Conservation (phyloP, 1,140 invertebrate genomes). For the Caenorhabditis brenneri region DNA sequence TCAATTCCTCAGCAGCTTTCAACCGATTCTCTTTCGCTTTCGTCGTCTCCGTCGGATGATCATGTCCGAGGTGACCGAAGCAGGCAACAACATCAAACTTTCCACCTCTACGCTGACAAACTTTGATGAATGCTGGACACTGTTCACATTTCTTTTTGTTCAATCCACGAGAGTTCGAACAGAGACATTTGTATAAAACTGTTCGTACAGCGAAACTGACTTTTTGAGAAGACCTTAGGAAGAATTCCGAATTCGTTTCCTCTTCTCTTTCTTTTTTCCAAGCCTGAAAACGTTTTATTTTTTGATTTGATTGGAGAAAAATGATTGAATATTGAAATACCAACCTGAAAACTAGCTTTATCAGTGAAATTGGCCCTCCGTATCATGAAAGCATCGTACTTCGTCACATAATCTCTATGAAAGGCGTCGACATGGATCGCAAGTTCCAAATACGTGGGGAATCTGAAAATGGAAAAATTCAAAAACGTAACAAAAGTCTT, state of each 20-base stretch:
- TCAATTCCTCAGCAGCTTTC: neutral
- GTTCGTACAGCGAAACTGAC: neutral
- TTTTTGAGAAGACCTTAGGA: constrained; percentile 16
- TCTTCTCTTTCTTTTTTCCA: constrained; percentile 8
- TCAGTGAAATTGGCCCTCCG: neutral
- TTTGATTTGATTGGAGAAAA: no score
- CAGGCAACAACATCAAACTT: constrained; percentile 3
- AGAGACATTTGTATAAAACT: neutral
- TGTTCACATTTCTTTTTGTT: neutral
- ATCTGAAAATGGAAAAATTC: neutral
- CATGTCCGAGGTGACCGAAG: constrained; percentile 8
- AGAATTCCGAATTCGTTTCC: neutral
- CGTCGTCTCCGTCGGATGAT: neutral
- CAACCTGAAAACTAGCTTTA: neutral
- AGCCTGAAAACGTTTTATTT: neutral
- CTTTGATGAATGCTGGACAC: constrained; percentile 15
- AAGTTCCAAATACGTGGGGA: neutral
- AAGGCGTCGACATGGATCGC: neutral
- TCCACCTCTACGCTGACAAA: neutral
- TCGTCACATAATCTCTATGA: neutral
- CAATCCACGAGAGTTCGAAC: neutral
- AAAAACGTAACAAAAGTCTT: neutral
- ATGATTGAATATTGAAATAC: neutral
- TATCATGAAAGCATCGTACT: neutral
- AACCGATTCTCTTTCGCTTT: neutral